These are phyloP conservation scores for Endotricha flammealis DNA, from an alignment of 2,888 invertebrate species.

Conservation along the genomic window DNA sequence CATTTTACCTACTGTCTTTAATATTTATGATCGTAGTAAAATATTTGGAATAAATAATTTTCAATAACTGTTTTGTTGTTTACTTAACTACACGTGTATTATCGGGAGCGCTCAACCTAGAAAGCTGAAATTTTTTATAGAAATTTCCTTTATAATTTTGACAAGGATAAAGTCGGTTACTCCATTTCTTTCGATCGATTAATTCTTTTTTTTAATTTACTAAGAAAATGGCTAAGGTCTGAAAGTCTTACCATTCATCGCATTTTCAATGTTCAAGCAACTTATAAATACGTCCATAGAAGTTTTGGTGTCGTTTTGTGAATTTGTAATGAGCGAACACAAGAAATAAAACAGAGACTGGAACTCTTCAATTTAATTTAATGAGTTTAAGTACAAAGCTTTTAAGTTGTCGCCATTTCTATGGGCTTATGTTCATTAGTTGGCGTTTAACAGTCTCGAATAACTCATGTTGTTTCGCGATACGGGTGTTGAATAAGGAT, in stretches of 20 bases:
- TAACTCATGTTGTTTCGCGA: neutral
- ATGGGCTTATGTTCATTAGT: constrained; percentile 11
- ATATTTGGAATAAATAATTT: too few relatives aligned
- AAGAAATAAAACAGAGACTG: constrained; percentile 9
- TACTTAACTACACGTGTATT: too few relatives aligned
- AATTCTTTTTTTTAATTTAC: too few relatives aligned
- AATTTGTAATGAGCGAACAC: constrained; percentile 10
- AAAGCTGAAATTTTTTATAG: too few relatives aligned
- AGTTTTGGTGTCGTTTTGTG: constrained; percentile 8
- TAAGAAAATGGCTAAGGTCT: too few relatives aligned
- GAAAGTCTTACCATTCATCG: neutral
- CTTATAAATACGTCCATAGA: constrained; percentile 3
- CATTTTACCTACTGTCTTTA: too few relatives aligned
- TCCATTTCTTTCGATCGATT: too few relatives aligned
- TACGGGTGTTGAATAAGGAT: neutral
- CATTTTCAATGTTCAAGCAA: neutral
- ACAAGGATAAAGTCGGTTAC: too few relatives aligned
- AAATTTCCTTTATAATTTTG: too few relatives aligned
- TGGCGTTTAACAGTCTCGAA: neutral
- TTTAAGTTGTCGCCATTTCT: constrained; percentile 9
- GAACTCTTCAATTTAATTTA: constrained; percentile 10
- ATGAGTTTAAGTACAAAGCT: constrained; percentile 10
- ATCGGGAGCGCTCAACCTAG: too few relatives aligned
- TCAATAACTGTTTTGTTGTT: too few relatives aligned
- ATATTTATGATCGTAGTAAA: too few relatives aligned